Conservation (phyloP, 2,888 invertebrate genomes). For the Acronicta leporina region DNA sequence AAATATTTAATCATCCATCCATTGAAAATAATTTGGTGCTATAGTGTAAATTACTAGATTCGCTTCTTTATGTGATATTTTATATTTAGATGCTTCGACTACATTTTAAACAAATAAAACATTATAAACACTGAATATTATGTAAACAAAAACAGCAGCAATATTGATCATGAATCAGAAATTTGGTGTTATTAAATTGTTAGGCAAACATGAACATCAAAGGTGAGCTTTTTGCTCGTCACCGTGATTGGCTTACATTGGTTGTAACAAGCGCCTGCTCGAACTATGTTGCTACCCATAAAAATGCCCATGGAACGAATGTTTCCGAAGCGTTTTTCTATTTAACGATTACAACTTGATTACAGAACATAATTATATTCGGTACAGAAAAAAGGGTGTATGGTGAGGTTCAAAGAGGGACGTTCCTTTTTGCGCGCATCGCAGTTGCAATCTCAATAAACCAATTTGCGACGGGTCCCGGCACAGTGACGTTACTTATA, state of each 20-base stretch:
- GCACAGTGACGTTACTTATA: slow-evolving; percentile 56
- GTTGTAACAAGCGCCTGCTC: slow-evolving; percentile 28
- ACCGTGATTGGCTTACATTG: slow-evolving; percentile 47
- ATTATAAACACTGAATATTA: too few species aligned
- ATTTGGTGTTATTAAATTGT: slow-evolving; percentile 43
- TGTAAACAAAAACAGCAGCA: slow-evolving; percentile 30
- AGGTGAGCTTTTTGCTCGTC: slow-evolving; percentile 48
- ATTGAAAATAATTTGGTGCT: too few species aligned
- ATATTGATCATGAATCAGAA: slow-evolving; percentile 40
- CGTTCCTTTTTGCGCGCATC: slow-evolving; percentile 66
- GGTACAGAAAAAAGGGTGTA: slow-evolving; percentile 44
- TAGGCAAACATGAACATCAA: slow-evolving; percentile 42
- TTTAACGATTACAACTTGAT: slow-evolving; percentile 55
- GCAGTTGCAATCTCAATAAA: slow-evolving; percentile 82
- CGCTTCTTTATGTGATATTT: too few species aligned
- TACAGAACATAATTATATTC: slow-evolving; percentile 50
- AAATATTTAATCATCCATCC: too few species aligned
- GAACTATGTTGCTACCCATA: slow-evolving; percentile 52
- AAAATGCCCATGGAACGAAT: slow-evolving; percentile 49
- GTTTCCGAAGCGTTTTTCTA: slow-evolving; percentile 42
- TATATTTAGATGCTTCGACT: too few species aligned
- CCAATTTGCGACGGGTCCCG: slow-evolving; percentile 78
- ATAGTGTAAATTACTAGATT: too few species aligned
- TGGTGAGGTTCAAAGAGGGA: slow-evolving; percentile 54
- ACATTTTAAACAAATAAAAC: too few species aligned